Percentiles rank a stretch among this genome's conserved stretches.
Evolutionary conservation across 64 coral and sea anemone species (phyloP).

Genomic region (Orbicella faveolata): DNA sequence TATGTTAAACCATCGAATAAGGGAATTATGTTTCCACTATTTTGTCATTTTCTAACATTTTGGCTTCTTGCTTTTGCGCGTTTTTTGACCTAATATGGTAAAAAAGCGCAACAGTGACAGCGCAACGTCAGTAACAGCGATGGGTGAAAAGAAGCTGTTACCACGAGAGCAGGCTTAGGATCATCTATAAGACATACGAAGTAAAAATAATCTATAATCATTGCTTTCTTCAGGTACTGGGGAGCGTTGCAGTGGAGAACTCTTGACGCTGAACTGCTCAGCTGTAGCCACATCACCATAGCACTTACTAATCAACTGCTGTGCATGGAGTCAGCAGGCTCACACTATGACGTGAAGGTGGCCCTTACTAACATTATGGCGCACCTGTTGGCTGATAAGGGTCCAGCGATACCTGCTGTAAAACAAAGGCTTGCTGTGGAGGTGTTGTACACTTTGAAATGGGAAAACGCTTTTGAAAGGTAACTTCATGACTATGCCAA

Average conservation of each 20-base stretch:
- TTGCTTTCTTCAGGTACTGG: slow-evolving; percentile 30
- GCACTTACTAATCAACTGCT: slow-evolving; percentile 49
- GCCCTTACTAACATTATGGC: slow-evolving; percentile 53
- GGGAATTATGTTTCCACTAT: too few relatives aligned
- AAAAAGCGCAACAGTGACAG: too few relatives aligned
- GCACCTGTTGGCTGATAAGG: slow-evolving; percentile 62
- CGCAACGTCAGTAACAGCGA: too few relatives aligned
- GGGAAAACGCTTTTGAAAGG: slow-evolving; percentile 89
- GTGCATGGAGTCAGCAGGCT: slow-evolving; percentile 59
- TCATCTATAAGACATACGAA: neutral
- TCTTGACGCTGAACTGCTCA: slow-evolving; percentile 64
- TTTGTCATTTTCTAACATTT: too few relatives aligned
- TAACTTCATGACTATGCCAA: neutral
- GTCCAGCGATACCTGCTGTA: neutral
- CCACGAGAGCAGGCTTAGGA: too few relatives aligned
- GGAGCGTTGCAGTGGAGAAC: slow-evolving; percentile 59
- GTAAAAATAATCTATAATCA: neutral
- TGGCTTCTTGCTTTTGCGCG: too few relatives aligned
- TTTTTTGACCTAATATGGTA: too few relatives aligned
- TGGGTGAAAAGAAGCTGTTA: too few relatives aligned
- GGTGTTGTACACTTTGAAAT: slow-evolving; percentile 60
- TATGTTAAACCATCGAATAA: too few relatives aligned
- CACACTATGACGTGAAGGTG: slow-evolving; percentile 75
- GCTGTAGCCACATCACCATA: slow-evolving; percentile 24
- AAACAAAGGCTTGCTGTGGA: slow-evolving; percentile 46